These are phyloP conservation scores for Drosophila busckii DNA, from an alignment of 1,140 invertebrate species.

Conservation along the genomic window DNA sequence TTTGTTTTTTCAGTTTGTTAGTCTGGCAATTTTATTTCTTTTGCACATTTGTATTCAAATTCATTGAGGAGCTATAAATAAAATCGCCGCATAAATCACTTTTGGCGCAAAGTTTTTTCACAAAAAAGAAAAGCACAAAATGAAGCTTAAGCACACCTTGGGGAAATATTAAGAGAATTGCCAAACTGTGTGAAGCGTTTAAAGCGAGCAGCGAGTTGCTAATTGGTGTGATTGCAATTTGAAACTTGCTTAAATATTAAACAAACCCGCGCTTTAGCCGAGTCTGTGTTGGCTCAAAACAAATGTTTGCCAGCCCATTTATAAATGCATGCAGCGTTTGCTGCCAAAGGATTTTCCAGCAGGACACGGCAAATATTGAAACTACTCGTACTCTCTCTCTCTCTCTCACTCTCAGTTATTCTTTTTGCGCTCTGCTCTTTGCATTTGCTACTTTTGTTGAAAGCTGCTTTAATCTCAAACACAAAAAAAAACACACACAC, in stretches of 20 bases:
- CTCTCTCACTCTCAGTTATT: neutral
- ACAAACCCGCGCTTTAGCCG: conserved; percentile 1
- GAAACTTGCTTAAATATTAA: conserved; percentile 24
- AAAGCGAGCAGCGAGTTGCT: conserved; percentile 40
- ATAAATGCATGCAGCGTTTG: conserved; percentile 43
- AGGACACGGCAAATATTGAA: conserved; percentile 57
- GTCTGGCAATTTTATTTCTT: conserved; percentile 14
- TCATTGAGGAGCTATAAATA: conserved; percentile 64
- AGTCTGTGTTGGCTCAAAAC: conserved; percentile 1
- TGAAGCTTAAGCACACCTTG: conserved; percentile 44
- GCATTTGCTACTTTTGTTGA: neutral
- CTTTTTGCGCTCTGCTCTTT: conserved; percentile 1
- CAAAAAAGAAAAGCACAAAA: conserved; percentile 15
- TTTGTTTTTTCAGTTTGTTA: conserved; percentile 2
- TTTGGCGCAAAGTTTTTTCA: conserved; percentile 42
- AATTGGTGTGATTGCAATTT: conserved; percentile 46
- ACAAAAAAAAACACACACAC: too few relatives aligned
- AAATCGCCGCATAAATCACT: conserved; percentile 58
- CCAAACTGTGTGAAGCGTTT: conserved; percentile 32
- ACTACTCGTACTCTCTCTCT: conserved; percentile 22
- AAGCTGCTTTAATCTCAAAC: conserved; percentile 58
- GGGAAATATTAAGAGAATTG: conserved; percentile 61
- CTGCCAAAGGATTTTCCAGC: conserved; percentile 43
- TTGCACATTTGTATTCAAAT: conserved; percentile 53
- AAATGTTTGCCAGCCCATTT: conserved; percentile 51